Base-by-base conservation (phyloP, 2,888 invertebrate genomes). In the Troglohyphantes excavatus region DNA sequence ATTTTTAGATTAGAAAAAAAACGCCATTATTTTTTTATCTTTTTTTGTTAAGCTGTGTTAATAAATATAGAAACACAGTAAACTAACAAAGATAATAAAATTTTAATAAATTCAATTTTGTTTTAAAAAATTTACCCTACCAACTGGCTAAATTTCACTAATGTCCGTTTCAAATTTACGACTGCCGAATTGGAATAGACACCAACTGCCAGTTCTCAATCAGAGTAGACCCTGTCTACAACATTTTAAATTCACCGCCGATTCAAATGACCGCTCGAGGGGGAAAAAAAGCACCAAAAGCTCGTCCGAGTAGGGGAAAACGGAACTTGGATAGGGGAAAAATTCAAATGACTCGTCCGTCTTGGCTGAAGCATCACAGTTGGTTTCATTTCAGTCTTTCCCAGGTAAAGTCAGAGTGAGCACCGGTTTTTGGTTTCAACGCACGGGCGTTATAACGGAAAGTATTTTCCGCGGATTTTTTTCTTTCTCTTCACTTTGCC, bases 291-390 rank as follows among this genome's bases (percentile, higher is more conserved):
- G 59, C 83, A 61, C 61, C 46, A 46, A 70, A 82, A 59, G n/a
- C 19, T 21, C 23, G 23, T 23, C 33, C 59, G 59, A 19, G 21
- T 78, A 78, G 78, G 78, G 78, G 43, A 78, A 78, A 78, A 63
- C 11, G 0, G 33, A 11, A 11, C 39, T 0, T 27, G 29, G 27
- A 13, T 19, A 33, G 63, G 70, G 59, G 29, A 68, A 70, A 82
- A 82, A 82, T 72, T 72, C 61, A 70, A 82, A 82, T 70, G 29
- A 53, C 67, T 75, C 84, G 84, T 84, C 75, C 70, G 72, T 78
- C 70, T 70, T 59, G 72, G 59, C 43, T 27, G 46, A 39, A 17
- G 63, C 63, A 27, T 9, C 81, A 33, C 61, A 29, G 27, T 53
- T 53, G 46, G 26, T 67, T 13, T 23, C n/a, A 63, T 19, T 81